Evolutionary conservation across 1,140 invertebrate species (phyloP).

Genomic region (Glomeris maerens): DNA sequence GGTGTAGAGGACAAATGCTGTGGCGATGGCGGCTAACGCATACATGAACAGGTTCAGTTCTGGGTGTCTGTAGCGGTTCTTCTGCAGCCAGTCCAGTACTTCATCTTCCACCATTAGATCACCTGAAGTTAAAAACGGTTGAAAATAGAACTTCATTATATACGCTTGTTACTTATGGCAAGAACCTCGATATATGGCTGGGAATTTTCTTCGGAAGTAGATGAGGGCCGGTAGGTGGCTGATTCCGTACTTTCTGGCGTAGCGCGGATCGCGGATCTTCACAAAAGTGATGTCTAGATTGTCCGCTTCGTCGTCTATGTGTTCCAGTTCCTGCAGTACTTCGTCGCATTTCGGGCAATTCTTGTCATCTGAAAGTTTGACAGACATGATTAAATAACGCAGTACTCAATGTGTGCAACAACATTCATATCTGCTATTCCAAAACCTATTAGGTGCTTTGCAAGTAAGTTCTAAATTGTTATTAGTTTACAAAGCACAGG

Average conservation of each 20-base stretch:
- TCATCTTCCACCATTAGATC: constrained; percentile 66
- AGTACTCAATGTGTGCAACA: no score
- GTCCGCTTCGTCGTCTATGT: constrained; percentile 83
- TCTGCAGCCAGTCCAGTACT: constrained; percentile 83
- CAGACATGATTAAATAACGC: no score
- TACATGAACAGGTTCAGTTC: constrained; percentile 93
- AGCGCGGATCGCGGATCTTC: constrained; percentile 79
- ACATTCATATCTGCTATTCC: no score
- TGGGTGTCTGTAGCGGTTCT: constrained; percentile 81
- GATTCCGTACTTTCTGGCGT: constrained; percentile 89
- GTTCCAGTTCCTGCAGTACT: constrained; percentile 70
- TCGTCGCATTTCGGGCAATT: constrained; percentile 51
- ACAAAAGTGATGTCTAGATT: constrained; percentile 90
- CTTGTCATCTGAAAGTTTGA: constrained; percentile 39
- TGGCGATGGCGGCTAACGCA: constrained; percentile 64
- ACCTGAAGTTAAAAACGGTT: constrained; percentile 47
- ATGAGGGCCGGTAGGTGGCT: constrained; percentile 79
- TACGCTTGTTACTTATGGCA: neutral
- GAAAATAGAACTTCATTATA: neutral
- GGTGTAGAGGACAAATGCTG: constrained; percentile 77
- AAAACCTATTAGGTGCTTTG: no score
- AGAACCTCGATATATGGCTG: constrained; percentile 81
- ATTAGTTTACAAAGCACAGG: neutral
- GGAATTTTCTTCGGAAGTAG: constrained; percentile 84
- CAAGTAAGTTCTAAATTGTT: neutral